Evolutionary conservation across 2,888 invertebrate genomes (phyloP), one percentile per base, ranked within the genome.

Genomic region (Dione juno): DNA sequence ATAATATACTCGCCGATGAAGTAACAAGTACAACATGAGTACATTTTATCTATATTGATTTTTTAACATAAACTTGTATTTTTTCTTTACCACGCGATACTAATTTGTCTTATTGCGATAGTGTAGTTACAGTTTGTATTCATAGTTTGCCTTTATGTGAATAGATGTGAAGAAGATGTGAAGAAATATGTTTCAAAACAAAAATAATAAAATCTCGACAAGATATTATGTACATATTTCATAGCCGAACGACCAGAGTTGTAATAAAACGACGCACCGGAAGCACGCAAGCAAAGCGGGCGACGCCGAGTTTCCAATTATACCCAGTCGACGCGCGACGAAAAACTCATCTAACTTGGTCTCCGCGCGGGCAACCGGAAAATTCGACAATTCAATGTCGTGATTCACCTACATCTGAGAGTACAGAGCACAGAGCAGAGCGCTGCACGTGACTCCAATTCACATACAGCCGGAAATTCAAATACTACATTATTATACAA

Each of bases 301-400:
- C 65, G 67, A 50, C 41, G 21, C 57, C 43, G 53, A 40, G 84
- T 79, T 83, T 80, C 83, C 83, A 87, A 87, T 87, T 86, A 88
- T 83, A 80, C 82, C 76, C 80, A 77, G 75, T 75, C 74, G 74
- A 80, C 79, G 79, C 68, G 79, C 80, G 79, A 78, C 81, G 81
- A 82, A 88, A 86, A 88, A 86, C 88, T 87, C 87, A 87, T 88
- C 86, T 86, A 88, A 88, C 86, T 88, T 87, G 79, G 70, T 73
- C 72, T 53, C 45, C 53, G 68, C n/a, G 53, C 68, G 63, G 35
- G 57, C 70, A 70, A 66, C 70, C 53, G 74, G 68, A 74, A 72
- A 70, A 74, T 74, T 63, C 54, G 61, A 61, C 72, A 63, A 69
- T 48, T 72, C 66, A 65, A 67, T 72, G 67, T 48, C 48, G 50